These are phyloP conservation scores for Jaculus jaculus DNA, from an alignment of 2,113 vertebrate genomes.

Conservation along the genomic window DNA sequence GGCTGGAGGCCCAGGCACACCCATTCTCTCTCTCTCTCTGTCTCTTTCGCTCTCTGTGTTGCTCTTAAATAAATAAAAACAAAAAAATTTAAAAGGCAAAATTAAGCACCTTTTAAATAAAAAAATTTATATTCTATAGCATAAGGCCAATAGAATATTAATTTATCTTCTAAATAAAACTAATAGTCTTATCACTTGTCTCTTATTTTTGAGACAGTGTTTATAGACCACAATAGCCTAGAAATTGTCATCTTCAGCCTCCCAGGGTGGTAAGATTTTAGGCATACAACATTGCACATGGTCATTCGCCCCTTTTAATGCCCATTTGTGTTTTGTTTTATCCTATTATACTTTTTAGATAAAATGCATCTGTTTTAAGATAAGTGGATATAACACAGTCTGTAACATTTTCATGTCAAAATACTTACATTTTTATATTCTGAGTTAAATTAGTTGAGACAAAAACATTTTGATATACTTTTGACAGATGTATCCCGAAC, in stretches of 20 bases:
- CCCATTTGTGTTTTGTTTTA: conserved; percentile 84
- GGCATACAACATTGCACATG: background rate
- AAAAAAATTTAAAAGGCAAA: too few species aligned
- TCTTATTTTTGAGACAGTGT: background rate
- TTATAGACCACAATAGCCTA: background rate
- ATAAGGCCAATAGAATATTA: conserved; percentile 79
- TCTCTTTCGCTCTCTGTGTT: too few species aligned
- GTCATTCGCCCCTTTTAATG: conserved; percentile 82
- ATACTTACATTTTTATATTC: conserved; percentile 88
- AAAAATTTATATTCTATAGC: conserved; percentile 67
- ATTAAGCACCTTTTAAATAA: conserved; percentile 43
- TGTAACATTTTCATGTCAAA: conserved; percentile 86
- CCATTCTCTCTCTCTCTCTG: too few species aligned
- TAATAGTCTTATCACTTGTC: conserved; percentile 77
- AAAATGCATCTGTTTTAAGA: conserved; percentile 85
- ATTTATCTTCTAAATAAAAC: conserved; percentile 84
- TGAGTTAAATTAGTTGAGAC: conserved; percentile 85
- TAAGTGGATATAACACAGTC: conserved; percentile 85
- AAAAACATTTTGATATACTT: conserved; percentile 87
- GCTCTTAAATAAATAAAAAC: too few species aligned
- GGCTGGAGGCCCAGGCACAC: too few species aligned
- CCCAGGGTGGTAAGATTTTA: background rate
- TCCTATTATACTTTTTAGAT: conserved; percentile 82
- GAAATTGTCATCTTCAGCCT: background rate
- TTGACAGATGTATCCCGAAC: conserved; percentile 83